These are phyloP conservation scores for Mythimna ferrago DNA, from an alignment of 2,888 invertebrate species.

Conservation along the genomic window DNA sequence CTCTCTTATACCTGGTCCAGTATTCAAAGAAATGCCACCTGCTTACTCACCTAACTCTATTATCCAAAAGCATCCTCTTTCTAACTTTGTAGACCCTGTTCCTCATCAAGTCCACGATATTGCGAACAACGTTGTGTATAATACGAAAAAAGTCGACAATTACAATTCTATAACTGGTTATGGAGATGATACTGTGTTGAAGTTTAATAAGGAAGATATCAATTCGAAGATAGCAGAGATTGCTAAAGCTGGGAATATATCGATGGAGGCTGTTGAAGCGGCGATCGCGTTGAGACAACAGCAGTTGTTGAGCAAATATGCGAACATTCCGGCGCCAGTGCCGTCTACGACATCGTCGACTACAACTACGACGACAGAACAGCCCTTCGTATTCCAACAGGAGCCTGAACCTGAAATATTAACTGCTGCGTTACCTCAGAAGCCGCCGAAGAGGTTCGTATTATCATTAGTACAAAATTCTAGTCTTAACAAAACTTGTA, in stretches of 20 bases:
- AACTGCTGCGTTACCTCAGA: conserved; percentile 77
- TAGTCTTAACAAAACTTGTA: neutral
- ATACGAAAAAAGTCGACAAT: conserved; percentile 87
- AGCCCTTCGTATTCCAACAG: conserved; percentile 77
- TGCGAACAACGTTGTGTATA: conserved; percentile 81
- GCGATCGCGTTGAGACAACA: conserved; percentile 94
- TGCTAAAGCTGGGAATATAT: conserved; percentile 94
- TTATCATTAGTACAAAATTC: neutral
- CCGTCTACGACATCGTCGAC: conserved; percentile 87
- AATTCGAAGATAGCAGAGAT: conserved; percentile 88
- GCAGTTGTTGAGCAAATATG: conserved; percentile 92
- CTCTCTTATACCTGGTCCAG: conserved; percentile 81
- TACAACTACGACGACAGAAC: conserved; percentile 78
- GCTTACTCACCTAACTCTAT: conserved; percentile 74
- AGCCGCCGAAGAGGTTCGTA: conserved; percentile 83
- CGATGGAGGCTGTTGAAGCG: conserved; percentile 94
- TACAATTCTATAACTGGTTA: conserved; percentile 87
- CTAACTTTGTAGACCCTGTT: conserved; percentile 89
- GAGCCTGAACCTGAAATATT: conserved; percentile 84
- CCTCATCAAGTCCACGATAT: conserved; percentile 86
- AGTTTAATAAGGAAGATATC: conserved; percentile 86
- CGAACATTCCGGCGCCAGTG: conserved; percentile 84
- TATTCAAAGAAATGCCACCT: conserved; percentile 78
- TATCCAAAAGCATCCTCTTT: conserved; percentile 83
- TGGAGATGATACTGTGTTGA: conserved; percentile 83